phyloP scores from a whole-genome alignment of 2,888 invertebrate genomes.

The Argyra leucocephala region DNA sequence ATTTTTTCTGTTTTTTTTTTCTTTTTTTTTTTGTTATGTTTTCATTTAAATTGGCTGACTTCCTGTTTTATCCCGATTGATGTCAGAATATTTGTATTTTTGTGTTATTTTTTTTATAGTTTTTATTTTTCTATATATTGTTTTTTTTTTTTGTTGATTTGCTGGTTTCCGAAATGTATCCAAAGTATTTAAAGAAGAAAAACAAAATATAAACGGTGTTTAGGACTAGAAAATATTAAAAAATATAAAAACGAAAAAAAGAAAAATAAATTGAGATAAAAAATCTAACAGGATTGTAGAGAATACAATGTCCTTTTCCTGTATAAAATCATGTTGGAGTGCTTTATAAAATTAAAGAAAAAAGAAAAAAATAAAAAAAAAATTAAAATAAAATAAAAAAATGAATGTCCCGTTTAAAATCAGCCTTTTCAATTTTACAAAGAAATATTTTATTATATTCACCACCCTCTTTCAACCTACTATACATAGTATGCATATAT shows the following conservation, averaged over 20 bases:
- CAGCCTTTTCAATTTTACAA: not conserved
- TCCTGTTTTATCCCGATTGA: constrained; percentile 20
- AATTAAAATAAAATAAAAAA: not conserved
- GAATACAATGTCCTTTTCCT: not conserved
- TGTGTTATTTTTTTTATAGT: not conserved
- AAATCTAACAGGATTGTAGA: not conserved
- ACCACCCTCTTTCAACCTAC: too few species aligned
- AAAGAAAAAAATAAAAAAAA: not conserved
- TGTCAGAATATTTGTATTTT: constrained; percentile 15
- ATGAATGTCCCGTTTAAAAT: not conserved
- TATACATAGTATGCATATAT: too few species aligned
- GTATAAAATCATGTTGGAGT: not conserved
- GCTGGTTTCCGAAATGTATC: not conserved
- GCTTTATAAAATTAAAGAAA: not conserved
- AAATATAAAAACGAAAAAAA: not conserved
- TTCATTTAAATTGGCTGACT: constrained; percentile 20
- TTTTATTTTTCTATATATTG: not conserved
- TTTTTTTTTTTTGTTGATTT: not conserved
- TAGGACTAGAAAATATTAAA: not conserved
- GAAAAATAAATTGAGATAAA: too few species aligned
- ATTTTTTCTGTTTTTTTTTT: too few species aligned
- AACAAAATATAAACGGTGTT: too few species aligned
- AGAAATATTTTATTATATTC: too few species aligned
- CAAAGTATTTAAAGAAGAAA: not conserved
- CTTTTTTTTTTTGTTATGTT: not conserved